Percentiles rank a stretch among this genome's conserved stretches.
Conservation (phyloP, 2,888 invertebrate genomes). For the Trilocha varians region DNA sequence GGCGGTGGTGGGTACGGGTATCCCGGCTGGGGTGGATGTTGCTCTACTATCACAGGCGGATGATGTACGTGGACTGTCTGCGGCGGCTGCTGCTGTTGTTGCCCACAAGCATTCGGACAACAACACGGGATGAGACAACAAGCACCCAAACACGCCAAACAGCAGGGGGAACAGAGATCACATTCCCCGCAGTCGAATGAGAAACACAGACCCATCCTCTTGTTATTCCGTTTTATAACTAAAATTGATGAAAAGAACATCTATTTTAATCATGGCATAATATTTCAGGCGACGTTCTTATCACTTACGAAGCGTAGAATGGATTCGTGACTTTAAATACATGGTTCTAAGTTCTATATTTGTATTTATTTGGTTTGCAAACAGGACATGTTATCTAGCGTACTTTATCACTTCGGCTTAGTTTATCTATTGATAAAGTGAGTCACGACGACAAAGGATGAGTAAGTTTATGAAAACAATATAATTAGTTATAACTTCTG, state of each 20-base stretch:
- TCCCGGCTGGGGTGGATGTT: constrained; percentile 35
- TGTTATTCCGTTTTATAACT: constrained; percentile 30
- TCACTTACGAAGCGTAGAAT: background rate
- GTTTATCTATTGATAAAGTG: constrained; percentile 37
- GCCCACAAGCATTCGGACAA: constrained; percentile 62
- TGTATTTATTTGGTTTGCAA: constrained; percentile 15
- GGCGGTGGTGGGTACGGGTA: constrained; percentile 40
- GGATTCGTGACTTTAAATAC: constrained; percentile 11
- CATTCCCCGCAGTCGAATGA: constrained; percentile 60
- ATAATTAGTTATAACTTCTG: too few relatives aligned
- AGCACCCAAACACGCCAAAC: constrained; percentile 54
- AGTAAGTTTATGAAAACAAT: background rate
- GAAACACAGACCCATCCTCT: constrained; percentile 57
- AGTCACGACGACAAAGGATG: constrained; percentile 3
- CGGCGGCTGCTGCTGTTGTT: constrained; percentile 43
- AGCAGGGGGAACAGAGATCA: constrained; percentile 56
- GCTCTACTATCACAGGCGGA: constrained; percentile 40
- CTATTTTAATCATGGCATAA: background rate
- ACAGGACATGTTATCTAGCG: constrained; percentile 26
- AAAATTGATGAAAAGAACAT: constrained; percentile 29
- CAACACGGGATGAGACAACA: constrained; percentile 60
- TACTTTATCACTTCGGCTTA: constrained; percentile 24
- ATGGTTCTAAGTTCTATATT: constrained; percentile 17
- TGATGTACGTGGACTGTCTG: constrained; percentile 54
- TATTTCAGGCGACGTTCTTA: background rate